Percentiles rank a stretch among this genome's conserved stretches.
Evolutionary conservation across 1,140 invertebrate genomes (phyloP).

Genomic region (Eufriesea mexicana): DNA sequence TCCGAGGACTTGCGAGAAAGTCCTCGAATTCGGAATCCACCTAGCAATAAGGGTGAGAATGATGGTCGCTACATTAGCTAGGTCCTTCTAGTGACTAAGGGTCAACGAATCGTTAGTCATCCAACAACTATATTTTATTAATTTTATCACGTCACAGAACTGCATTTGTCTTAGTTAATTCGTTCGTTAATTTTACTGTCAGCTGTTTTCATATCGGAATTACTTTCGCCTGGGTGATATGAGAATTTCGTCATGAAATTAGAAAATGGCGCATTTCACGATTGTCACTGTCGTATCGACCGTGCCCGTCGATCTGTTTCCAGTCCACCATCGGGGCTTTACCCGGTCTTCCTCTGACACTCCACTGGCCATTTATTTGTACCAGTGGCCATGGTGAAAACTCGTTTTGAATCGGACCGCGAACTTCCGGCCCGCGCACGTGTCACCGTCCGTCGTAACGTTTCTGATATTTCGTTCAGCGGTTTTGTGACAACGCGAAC

Average conservation of each 20-base stretch:
- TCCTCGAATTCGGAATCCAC: no score
- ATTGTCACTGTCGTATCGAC: not conserved
- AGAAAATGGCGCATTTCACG: not conserved
- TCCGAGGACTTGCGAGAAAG: no score
- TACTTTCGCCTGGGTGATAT: not conserved
- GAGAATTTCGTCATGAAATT: not conserved
- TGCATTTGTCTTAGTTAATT: no score
- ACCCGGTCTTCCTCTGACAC: no score
- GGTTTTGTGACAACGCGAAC: not conserved
- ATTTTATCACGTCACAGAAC: no score
- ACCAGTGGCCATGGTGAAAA: not conserved
- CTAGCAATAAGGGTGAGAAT: no score
- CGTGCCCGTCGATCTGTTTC: conserved; percentile 3
- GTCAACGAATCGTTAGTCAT: no score
- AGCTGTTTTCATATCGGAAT: not conserved
- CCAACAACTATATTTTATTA: no score
- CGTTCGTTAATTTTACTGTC: no score
- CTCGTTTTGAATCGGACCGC: conserved; percentile 20
- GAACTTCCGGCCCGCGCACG: conserved; percentile 15
- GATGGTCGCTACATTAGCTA: no score
- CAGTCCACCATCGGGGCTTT: not conserved
- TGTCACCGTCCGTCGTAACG: not conserved
- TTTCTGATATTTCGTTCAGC: conserved; percentile 16
- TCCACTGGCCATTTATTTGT: not conserved
- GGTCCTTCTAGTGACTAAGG: no score